phyloP scores from a whole-genome alignment of 2,888 invertebrate genomes.

The Trilocha varians region DNA sequence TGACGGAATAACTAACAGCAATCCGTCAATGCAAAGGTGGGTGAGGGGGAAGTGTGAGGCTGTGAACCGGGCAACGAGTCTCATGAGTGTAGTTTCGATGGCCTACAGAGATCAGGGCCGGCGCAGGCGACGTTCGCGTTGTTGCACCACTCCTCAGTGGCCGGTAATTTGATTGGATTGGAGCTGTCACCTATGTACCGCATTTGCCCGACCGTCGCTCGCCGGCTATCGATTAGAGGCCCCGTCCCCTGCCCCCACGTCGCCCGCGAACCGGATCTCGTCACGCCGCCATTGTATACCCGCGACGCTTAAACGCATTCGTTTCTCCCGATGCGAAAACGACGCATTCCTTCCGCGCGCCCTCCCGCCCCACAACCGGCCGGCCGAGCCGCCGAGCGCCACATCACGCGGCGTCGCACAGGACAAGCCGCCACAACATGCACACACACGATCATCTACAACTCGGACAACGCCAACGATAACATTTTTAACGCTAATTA shows the following conservation, averaged over 20 bases:
- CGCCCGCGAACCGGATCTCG: constrained; percentile 73
- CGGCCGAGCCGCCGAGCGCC: constrained; percentile 38
- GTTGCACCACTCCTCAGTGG: constrained; percentile 61
- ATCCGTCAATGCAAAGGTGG: constrained; percentile 42
- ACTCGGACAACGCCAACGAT: not conserved
- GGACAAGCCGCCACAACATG: constrained; percentile 22
- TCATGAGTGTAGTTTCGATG: constrained; percentile 33
- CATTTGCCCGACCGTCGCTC: constrained; percentile 71
- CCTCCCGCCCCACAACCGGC: constrained; percentile 51
- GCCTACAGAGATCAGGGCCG: constrained; percentile 24
- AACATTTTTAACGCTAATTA: not conserved
- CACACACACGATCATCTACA: constrained; percentile 19
- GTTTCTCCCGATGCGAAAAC: constrained; percentile 74
- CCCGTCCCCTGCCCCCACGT: constrained; percentile 55
- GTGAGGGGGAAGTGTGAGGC: constrained; percentile 22
- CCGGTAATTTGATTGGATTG: constrained; percentile 71
- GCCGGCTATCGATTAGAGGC: constrained; percentile 72
- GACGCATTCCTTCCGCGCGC: constrained; percentile 73
- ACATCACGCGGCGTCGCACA: constrained; percentile 43
- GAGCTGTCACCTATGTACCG: constrained; percentile 73
- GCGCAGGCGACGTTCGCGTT: constrained; percentile 32
- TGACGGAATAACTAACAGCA: constrained; percentile 43
- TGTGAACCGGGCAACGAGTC: constrained; percentile 34
- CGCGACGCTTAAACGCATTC: constrained; percentile 74
- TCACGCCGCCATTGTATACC: constrained; percentile 74